Percentiles rank a stretch among this genome's conserved stretches.
These are phyloP conservation scores for Oriolus oriolus DNA, from an alignment of 2,113 vertebrate species.

Conservation along the genomic window DNA sequence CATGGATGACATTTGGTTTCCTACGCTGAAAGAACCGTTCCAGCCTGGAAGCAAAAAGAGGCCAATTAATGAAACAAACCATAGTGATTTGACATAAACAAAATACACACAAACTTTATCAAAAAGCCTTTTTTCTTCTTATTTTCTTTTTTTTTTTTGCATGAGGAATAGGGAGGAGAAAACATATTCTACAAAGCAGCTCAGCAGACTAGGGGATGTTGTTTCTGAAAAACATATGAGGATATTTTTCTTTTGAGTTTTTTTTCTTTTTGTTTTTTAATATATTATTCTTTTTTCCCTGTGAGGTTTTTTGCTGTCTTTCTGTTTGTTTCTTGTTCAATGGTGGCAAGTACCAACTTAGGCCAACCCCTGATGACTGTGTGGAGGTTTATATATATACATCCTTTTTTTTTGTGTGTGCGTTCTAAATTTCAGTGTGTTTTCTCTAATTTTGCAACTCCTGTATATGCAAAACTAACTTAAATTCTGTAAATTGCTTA, in stretches of 20 bases:
- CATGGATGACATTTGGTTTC: conserved; percentile 46
- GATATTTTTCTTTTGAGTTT: background rate
- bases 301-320: background rate
- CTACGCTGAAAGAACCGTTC: background rate
- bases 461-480: conserved; percentile 73
- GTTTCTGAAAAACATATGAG: background rate
- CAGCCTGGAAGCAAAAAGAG: conserved; percentile 35
- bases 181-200: background rate
- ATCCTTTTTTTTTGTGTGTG: conserved; percentile 70
- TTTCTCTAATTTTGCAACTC: conserved; percentile 74
- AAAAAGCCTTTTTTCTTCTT: background rate
- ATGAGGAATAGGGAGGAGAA: background rate
- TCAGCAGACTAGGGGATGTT: background rate
- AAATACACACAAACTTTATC: background rate
- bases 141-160: background rate
- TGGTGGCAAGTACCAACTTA: conserved; percentile 55
- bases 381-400: conserved; percentile 75
- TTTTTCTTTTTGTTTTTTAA: background rate
- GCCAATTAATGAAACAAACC: background rate
- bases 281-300: background rate
- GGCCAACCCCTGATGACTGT: conserved; percentile 68
- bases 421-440: conserved; percentile 79
- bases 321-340: conserved; percentile 54
- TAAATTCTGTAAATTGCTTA: conserved; percentile 79
- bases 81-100: background rate